A percentile compares a stretch with the other conserved stretches of the same genome.
Conservation (phyloP, 2,888 invertebrate species). For the Pimpla rufipes region DNA sequence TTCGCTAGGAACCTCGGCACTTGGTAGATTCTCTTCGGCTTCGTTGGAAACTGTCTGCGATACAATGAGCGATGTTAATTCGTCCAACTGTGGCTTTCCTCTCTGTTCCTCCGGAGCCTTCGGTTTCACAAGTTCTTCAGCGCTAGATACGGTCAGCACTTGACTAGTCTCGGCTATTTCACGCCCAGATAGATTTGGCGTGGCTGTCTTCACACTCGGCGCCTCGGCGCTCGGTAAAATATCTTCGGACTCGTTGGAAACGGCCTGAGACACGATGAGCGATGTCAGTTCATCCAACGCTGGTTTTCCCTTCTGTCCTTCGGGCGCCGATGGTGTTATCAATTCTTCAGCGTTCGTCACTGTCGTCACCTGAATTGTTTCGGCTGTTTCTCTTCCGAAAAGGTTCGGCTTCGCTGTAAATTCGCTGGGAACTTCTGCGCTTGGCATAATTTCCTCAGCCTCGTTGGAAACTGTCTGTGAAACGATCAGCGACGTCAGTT, state of each 20-base stretch:
- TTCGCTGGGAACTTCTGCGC: slow-evolving; percentile 63
- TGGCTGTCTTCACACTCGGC: slow-evolving; percentile 71
- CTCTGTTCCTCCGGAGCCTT: slow-evolving; percentile 71
- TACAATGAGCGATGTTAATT: slow-evolving; percentile 76
- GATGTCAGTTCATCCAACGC: slow-evolving; percentile 71
- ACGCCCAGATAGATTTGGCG: slow-evolving; percentile 74
- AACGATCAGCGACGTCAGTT: slow-evolving; percentile 71
- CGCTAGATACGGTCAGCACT: slow-evolving; percentile 71
- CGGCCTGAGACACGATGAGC: slow-evolving; percentile 73
- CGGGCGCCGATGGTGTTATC: slow-evolving; percentile 58
- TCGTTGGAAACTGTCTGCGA: slow-evolving; percentile 74
- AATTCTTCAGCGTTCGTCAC: slow-evolving; percentile 74
- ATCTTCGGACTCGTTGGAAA: slow-evolving; percentile 74
- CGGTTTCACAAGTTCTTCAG: slow-evolving; percentile 76
- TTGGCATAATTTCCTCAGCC: slow-evolving; percentile 65
- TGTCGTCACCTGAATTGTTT: slow-evolving; percentile 80
- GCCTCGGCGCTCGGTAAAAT: slow-evolving; percentile 66
- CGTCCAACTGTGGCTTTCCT: slow-evolving; percentile 74
- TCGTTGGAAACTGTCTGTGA: slow-evolving; percentile 72
- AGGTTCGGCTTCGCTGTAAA: slow-evolving; percentile 73
- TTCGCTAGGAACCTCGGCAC: slow-evolving; percentile 77
- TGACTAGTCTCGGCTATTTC: slow-evolving; percentile 83
- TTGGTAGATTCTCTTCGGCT: slow-evolving; percentile 71
- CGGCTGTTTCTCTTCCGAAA: slow-evolving; percentile 81
- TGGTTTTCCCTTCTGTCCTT: slow-evolving; percentile 68